Base-by-base conservation (phyloP, 2,888 invertebrate genomes). In the Nudaria mundana region DNA sequence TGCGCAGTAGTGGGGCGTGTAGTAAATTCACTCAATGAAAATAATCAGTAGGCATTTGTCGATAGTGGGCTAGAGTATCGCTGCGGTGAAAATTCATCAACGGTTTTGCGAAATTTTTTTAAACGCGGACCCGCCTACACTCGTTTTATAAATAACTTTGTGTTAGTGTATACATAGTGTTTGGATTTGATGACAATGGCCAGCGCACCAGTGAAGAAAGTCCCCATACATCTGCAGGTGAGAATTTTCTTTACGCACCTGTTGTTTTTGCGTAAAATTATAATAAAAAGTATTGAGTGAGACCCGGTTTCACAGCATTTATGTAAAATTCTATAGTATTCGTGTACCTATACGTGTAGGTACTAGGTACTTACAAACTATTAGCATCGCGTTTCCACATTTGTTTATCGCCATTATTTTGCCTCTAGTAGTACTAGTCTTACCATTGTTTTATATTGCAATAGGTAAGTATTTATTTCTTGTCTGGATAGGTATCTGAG, bases 211-310 rank as follows among this genome's bases (percentile, higher is more conserved):
- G 96, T 97, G 59, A 97, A 97, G 87, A 97, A 98, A 90, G 97
- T 97, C 47, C 97, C 97, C 44, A 97, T 98, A 76, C 97, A 98
- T 87, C 91, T 96, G 72, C 96, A 97, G 93, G 94, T 97, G 85
- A 92, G 89, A 28, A 45, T 14, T 52, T 53, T 52, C 37, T 33
- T 7, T 34, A 48, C 14, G 41, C 72, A 82, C 76, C 78, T 82
- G 81, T 82, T 82, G 77, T 76, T 77, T 71, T 66, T 37, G 46
- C 22, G 46, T 40, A 63, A 59, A 42, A 47, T 48, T 24, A 30
- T 36, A 14, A 29, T 42, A 42, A 25, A 43, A 48, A 39, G 20
- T 7, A 20, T n/a, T 8, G 8, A 20, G 23, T 28, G 29, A 4
- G 28, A 26, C 3, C 12, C 30, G 26, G 30, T 37, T 29, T 41